Base-by-base conservation (phyloP, 30 jellyfish, hydroid and myxozoan species). In the Cassiopea xamachana region DNA sequence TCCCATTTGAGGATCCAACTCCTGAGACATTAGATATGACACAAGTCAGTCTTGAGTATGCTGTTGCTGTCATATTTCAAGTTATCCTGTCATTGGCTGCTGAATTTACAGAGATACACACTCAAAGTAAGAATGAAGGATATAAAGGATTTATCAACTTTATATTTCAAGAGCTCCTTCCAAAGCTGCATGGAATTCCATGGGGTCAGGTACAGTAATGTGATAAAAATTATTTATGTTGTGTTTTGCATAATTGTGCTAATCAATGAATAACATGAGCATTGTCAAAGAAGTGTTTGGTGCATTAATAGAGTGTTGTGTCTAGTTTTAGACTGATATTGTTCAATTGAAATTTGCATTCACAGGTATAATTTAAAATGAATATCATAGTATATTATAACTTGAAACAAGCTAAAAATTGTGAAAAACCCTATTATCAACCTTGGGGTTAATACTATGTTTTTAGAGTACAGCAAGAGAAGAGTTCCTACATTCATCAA, bases 61-160 rank as follows among this genome's bases (percentile, higher is more conserved):
- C 98, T 6, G 97, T 94, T 43, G 95, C 98, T 60, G 98, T 94
- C 8, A 86, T 94, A 17, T 94, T 94, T 51, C 97, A 94, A 81
- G 97, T 94, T n/a, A 73, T 94, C 2, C 75, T 94, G 70, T 78
- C 91, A 72, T 73, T 89, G 69, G 98, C 98, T 16, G 92, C 94
- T 3, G 95, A 94, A 48, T 94, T 94, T 73, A 94, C 98, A 1
- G 97, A 90, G 60, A 84, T 81, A 6, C 98, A 94, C 73, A 77
- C 79, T 51, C 80, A 44, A 61, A 89, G 96, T 51, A 80, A 80
- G 71, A 58, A 46, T 10, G 80, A 14, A 62, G 95, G 95, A 2
- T 75, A 69, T 87, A 88, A 70, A 72, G 92, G 96, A 58, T 89
- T 80, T 59, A 55, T 89, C 55, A 58, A 72, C 43, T 89, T 89